Evolutionary conservation across 1,140 invertebrate genomes (phyloP).

Genomic region (Gonatopus flavifemur): DNA sequence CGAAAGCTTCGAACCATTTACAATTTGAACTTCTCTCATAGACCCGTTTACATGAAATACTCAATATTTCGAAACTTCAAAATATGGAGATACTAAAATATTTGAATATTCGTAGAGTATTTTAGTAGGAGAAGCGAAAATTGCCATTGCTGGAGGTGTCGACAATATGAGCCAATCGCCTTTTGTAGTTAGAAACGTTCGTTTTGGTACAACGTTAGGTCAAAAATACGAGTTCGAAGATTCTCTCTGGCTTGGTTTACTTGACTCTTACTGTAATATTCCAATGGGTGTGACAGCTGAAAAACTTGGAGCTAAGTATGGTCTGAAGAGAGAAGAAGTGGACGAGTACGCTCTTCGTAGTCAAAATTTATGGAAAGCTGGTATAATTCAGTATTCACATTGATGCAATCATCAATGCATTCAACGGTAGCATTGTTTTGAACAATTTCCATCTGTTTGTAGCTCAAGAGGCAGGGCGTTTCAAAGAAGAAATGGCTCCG

Average conservation of each 20-base stretch:
- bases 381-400: slow-evolving; percentile 47
- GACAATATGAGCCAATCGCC: slow-evolving; percentile 98
- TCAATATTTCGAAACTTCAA: too few species aligned
- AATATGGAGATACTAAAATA: too few species aligned
- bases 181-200: slow-evolving; percentile 80
- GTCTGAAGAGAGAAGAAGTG: slow-evolving; percentile 81
- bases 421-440: too few species aligned
- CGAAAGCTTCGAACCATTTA: too few species aligned
- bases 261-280: slow-evolving; percentile 86
- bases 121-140: slow-evolving; percentile 77
- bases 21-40: too few species aligned
- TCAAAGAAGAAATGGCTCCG: slow-evolving; percentile 89
- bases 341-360: slow-evolving; percentile 88
- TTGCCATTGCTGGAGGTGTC: slow-evolving; percentile 88
- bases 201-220: slow-evolving; percentile 91
- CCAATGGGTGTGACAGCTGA: slow-evolving; percentile 98
- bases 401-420: too few species aligned
- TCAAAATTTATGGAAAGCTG: slow-evolving; percentile 78
- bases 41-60: too few species aligned
- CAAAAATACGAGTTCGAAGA: slow-evolving; percentile 84
- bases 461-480: slow-evolving; percentile 86
- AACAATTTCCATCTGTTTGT: too few species aligned
- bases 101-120: slow-evolving; percentile 90
- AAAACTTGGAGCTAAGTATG: slow-evolving; percentile 91
- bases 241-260: slow-evolving; percentile 87